A percentile compares a stretch with the other conserved stretches of the same genome.
Conservation (phyloP, 2,888 invertebrate genomes). For the Eupeodes latifasciatus region DNA sequence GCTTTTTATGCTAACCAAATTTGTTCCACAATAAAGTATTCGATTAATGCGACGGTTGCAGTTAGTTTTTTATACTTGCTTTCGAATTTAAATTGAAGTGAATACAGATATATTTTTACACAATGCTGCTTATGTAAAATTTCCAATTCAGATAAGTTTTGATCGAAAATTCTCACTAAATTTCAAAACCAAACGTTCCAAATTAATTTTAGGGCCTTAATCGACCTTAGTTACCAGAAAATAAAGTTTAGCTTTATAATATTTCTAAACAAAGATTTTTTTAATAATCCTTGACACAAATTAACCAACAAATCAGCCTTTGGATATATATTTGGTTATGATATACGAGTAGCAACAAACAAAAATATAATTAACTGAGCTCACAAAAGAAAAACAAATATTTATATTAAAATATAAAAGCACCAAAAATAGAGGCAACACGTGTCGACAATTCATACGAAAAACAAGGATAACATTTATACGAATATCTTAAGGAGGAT, state of each 20-base stretch:
- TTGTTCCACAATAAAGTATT: too few species aligned
- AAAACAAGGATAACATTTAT: constrained; percentile 1
- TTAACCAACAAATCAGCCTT: background rate
- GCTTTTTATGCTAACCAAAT: too few species aligned
- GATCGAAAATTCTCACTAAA: too few species aligned
- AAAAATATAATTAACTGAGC: background rate
- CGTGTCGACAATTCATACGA: background rate
- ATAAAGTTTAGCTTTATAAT: background rate
- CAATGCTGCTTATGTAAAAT: too few species aligned
- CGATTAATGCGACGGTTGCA: too few species aligned
- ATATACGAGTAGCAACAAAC: background rate
- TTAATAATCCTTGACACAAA: background rate
- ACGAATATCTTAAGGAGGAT: background rate
- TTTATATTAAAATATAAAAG: background rate
- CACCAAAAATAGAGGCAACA: background rate
- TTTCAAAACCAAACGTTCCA: too few species aligned
- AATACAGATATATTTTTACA: too few species aligned
- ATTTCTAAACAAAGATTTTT: background rate
- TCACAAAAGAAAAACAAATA: background rate
- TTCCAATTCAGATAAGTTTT: too few species aligned
- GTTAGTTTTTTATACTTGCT: too few species aligned
- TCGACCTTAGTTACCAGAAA: too few species aligned
- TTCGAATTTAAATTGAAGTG: too few species aligned
- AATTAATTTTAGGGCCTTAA: too few species aligned
- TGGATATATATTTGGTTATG: background rate